Percentiles rank a stretch among this genome's conserved stretches.
phyloP scores from a whole-genome alignment of 2,797 vertebrate species.

The Melanotaenia boesemani region DNA sequence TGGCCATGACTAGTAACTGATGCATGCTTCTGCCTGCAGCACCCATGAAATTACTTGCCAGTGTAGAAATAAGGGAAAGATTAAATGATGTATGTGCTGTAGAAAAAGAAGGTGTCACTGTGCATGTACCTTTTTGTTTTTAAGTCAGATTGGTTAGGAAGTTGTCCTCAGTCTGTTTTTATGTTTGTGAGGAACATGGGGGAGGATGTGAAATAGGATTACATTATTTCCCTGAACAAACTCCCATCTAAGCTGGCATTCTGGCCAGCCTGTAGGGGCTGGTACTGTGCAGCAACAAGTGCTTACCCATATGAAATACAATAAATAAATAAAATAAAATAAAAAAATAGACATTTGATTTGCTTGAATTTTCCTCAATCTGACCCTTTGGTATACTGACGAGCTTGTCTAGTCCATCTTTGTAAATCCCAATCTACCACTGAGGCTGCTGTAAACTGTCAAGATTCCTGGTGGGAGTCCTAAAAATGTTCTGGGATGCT shows the following conservation, averaged over 20 bases:
- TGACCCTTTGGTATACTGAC: background rate
- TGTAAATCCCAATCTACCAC: background rate
- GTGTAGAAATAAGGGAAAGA: background rate
- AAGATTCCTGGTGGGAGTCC: conserved; percentile 3
- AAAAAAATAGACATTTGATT: background rate
- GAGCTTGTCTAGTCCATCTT: background rate
- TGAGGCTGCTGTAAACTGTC: background rate
- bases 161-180: background rate
- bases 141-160: background rate
- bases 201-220: background rate
- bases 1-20: background rate
- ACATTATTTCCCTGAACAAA: background rate
- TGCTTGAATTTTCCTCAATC: background rate
- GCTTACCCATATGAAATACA: background rate
- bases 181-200: background rate
- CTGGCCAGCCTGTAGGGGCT: background rate
- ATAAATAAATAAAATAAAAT: too few species aligned
- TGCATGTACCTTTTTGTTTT: background rate
- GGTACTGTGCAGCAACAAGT: background rate
- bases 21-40: background rate
- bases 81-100: background rate
- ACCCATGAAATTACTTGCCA: background rate
- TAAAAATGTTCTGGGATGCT: background rate
- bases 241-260: background rate
- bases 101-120: background rate